These are phyloP conservation scores for Actinostola sp. DNA, from an alignment of 92 coral and sea anemone genomes.

Conservation along the genomic window DNA sequence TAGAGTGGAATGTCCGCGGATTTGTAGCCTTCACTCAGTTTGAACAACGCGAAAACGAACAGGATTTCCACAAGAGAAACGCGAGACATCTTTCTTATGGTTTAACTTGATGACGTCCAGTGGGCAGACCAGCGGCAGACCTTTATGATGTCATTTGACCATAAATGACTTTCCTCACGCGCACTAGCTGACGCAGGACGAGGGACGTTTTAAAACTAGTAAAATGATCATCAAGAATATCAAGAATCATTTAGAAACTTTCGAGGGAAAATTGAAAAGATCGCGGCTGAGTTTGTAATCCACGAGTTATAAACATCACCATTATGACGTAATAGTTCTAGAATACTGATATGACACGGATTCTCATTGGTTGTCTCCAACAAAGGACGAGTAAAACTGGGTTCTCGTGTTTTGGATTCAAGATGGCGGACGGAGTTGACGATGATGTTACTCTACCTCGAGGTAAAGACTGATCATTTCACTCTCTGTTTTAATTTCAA, in stretches of 20 bases:
- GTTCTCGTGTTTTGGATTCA: conserved; percentile 18
- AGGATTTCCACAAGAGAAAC: not conserved
- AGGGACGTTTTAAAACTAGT: no score
- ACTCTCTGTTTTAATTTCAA: not conserved
- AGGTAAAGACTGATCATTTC: conserved; percentile 76
- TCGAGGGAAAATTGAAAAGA: not conserved
- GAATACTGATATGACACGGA: not conserved
- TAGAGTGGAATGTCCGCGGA: conserved; percentile 56
- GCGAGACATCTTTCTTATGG: not conserved
- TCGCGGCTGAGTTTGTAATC: not conserved
- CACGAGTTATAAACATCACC: not conserved
- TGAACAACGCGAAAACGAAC: not conserved
- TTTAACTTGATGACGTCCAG: conserved; percentile 1
- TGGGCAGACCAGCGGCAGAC: no score
- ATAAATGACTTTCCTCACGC: no score
- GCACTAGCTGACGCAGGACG: no score
- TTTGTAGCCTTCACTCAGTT: conserved; percentile 10
- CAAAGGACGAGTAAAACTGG: conserved; percentile 1
- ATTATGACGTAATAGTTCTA: not conserved
- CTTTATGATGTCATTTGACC: not conserved
- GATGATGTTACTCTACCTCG: conserved; percentile 98
- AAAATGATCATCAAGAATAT: no score
- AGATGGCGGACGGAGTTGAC: conserved; percentile 99
- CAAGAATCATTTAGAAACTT: no score
- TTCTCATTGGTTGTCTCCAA: conserved; percentile 1